Evolutionary conservation across 2,888 invertebrate species (phyloP).

Genomic region (Hyles lineata): DNA sequence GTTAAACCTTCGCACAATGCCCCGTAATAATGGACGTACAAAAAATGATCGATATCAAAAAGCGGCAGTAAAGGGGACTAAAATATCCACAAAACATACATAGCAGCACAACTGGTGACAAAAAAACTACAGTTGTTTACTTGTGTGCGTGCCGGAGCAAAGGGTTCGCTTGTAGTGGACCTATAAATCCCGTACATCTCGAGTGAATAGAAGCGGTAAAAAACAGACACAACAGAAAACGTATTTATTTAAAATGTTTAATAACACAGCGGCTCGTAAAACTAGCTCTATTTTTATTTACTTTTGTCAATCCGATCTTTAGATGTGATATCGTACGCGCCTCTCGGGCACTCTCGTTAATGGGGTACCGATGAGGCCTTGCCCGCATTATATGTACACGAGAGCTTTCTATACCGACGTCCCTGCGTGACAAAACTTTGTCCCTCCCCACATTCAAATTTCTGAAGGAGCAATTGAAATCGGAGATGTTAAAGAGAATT

Average conservation of each 20-base stretch:
- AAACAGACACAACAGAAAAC: conserved; percentile 68
- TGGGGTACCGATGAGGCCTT: conserved; percentile 80
- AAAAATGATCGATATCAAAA: conserved; percentile 83
- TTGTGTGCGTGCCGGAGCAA: conserved; percentile 69
- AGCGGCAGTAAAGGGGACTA: conserved; percentile 76
- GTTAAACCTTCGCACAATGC: conserved; percentile 81
- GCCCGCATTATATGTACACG: conserved; percentile 80
- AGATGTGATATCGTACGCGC: conserved; percentile 76
- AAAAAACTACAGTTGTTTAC: conserved; percentile 67
- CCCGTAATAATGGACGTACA: conserved; percentile 76
- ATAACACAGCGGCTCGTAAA: conserved; percentile 81
- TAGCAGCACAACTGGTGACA: conserved; percentile 63
- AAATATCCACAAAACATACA: conserved; percentile 73
- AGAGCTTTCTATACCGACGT: conserved; percentile 72
- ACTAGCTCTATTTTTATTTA: conserved; percentile 73
- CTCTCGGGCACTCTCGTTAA: conserved; percentile 80
- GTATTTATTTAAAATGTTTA: conserved; percentile 80
- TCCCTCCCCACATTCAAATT: conserved; percentile 84
- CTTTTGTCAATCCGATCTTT: conserved; percentile 81
- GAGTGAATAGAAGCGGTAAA: conserved; percentile 72
- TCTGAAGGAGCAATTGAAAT: conserved; percentile 85
- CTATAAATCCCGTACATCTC: conserved; percentile 71
- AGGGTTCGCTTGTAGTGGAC: conserved; percentile 65
- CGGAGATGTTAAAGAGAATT: conserved; percentile 85
- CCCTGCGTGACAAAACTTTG: conserved; percentile 84